Percentiles rank a stretch among this genome's conserved stretches.
Evolutionary conservation across 2,113 vertebrate genomes (phyloP).

Genomic region (Amphilophus citrinellus): DNA sequence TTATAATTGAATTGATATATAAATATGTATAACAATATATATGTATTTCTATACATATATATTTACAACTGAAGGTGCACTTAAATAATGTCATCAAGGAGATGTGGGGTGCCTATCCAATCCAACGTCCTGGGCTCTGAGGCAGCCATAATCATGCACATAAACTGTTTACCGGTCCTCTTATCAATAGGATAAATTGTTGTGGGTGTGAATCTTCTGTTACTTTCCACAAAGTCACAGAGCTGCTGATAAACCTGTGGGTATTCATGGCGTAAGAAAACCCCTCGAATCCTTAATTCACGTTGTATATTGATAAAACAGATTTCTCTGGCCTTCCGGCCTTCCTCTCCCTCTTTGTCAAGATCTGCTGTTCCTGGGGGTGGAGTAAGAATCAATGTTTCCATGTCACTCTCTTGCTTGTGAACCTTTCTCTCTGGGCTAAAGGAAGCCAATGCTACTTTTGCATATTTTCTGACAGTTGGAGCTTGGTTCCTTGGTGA

Average conservation of each 20-base stretch:
- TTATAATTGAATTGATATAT: slow-evolving; percentile 74
- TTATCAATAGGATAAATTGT: slow-evolving; percentile 98
- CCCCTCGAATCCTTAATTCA: slow-evolving; percentile 93
- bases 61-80: slow-evolving; percentile 76
- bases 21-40: slow-evolving; percentile 81
- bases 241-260: slow-evolving; percentile 95
- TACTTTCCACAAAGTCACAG: slow-evolving; percentile 95
- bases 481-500: slow-evolving; percentile 88
- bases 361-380: slow-evolving; percentile 93
- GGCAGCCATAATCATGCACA: slow-evolving; percentile 99
- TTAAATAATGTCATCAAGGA: slow-evolving; percentile 97
- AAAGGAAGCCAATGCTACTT: slow-evolving; percentile 94
- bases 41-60: slow-evolving; percentile 78
- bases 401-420: slow-evolving; percentile 93
- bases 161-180: slow-evolving; percentile 97
- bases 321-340: slow-evolving; percentile 92
- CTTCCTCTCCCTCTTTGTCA: slow-evolving; percentile 94
- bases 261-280: slow-evolving; percentile 96
- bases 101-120: slow-evolving; percentile 97
- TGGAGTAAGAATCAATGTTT: slow-evolving; percentile 95
- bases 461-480: slow-evolving; percentile 96
- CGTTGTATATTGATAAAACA: slow-evolving; percentile 98
- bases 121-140: slow-evolving; percentile 96
- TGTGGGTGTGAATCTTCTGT: slow-evolving; percentile 95
- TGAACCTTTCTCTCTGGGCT: slow-evolving; percentile 90